These are phyloP conservation scores for Mormyrops attenuatus DNA, from an alignment of 2,797 vertebrate genomes.

Conservation along the genomic window DNA sequence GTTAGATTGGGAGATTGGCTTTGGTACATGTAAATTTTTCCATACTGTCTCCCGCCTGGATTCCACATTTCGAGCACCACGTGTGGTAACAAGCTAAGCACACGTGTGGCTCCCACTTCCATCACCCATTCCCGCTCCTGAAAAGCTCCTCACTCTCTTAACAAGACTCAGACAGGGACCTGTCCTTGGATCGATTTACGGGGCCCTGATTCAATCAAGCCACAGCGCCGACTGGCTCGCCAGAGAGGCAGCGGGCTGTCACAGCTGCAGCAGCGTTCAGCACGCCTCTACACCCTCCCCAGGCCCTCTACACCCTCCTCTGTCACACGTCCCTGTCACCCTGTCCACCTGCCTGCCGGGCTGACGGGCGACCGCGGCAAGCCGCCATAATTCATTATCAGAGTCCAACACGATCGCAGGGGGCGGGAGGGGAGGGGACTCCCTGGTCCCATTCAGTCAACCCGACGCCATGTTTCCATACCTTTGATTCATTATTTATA, in stretches of 20 bases:
- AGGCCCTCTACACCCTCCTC: too few species aligned
- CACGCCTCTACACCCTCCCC: not conserved
- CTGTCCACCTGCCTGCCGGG: not conserved
- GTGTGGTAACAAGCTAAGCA: not conserved
- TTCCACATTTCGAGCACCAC: not conserved
- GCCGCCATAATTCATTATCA: conserved; percentile 4
- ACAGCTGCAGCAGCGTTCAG: not conserved
- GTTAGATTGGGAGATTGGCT: not conserved
- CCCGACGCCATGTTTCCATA: not conserved
- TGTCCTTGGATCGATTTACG: conserved; percentile 13
- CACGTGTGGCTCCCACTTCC: not conserved
- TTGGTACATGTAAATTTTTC: not conserved
- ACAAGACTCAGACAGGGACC: not conserved
- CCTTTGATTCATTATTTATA: conserved; percentile 10
- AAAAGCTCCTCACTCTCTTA: not conserved
- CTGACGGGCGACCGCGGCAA: not conserved
- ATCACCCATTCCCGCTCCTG: not conserved
- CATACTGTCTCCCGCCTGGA: not conserved
- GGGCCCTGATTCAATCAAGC: conserved; percentile 15
- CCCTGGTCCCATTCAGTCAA: not conserved
- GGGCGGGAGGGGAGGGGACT: not conserved
- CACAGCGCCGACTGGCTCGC: not conserved
- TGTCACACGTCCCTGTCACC: not conserved
- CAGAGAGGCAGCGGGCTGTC: not conserved
- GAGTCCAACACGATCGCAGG: not conserved